Base-by-base conservation (phyloP, 1,140 invertebrate species). In the Carcinoscorpius rotundicauda region DNA sequence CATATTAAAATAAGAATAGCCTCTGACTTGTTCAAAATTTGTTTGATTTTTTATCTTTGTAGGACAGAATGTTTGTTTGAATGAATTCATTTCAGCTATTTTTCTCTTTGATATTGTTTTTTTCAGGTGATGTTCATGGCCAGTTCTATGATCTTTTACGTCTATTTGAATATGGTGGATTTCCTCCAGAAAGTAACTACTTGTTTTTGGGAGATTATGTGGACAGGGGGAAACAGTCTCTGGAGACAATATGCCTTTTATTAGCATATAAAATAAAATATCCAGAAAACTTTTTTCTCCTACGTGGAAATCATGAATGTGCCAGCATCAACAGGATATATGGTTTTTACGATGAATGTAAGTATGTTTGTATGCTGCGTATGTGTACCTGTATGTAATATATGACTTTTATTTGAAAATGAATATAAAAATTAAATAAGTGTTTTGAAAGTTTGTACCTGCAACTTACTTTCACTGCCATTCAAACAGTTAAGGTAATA, bases 211-310 rank as follows among this genome's bases (percentile, higher is more conserved):
- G 97, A 51, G 91, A 94, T 78, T 94, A 93, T 76, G 91, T 94
- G 10, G 91, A 93, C 77, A 82, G 91, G 76, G 91, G 91, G 69
- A 91, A 91, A 75, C 87, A 91, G 75, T 89, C 87, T 6, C 76
- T 92, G 64, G 89, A 95, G 79, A 95, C 91, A 51, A 94, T 95
- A 74, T 95, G 91, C 76, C 80, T 95, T 58, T 81, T 95, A 48
- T 66, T 74, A 63, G 70, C 71, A 48, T 73, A 71, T 62, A 76
- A 74, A 64, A 75, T 76, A 58, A 81, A 80, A 70, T 83, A 85
- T 72, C 81, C 82, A 52, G 82, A 85, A 71, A 84, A 85, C 72
- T 85, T 85, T 72, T 85, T 84, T 74, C 73, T 86, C n/a, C 76
- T 86, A 51, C 74, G 84, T 65, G 84, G 84, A 58, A 86, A 86